Conservation (phyloP, 1,140 invertebrate genomes). For the Rhynchophorus ferrugineus region DNA sequence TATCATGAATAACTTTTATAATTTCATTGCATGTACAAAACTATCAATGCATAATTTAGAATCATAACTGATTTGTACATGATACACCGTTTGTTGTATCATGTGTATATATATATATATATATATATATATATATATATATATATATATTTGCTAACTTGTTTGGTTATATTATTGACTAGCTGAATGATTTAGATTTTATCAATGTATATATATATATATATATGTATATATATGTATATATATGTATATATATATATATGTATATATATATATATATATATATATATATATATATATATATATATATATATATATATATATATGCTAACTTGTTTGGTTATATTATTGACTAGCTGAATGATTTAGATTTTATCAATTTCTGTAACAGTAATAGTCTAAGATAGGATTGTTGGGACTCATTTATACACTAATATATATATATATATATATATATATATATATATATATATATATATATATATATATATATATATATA, state of each 20-base stretch:
- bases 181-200: not conserved
- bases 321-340: not conserved
- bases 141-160: not conserved
- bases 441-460: no score
- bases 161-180: not conserved
- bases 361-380: no score
- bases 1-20: no score
- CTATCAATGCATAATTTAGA: no score
- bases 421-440: no score
- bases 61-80: no score
- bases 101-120: slow-evolving; percentile 1
- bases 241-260: slow-evolving; percentile 4
- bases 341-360: not conserved
- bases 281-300: slow-evolving; percentile 3
- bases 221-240: slow-evolving; percentile 1
- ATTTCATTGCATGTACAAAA: no score
- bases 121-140: not conserved
- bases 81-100: no score
- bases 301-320: not conserved
- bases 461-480: no score
- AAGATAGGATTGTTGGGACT: no score
- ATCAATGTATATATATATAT: not conserved
- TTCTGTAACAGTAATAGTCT: no score
- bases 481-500: no score
- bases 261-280: slow-evolving; percentile 4